A percentile compares a stretch with the other conserved stretches of the same genome.
Conservation (phyloP, 1,140 invertebrate genomes). For the Drosophila hydei region DNA sequence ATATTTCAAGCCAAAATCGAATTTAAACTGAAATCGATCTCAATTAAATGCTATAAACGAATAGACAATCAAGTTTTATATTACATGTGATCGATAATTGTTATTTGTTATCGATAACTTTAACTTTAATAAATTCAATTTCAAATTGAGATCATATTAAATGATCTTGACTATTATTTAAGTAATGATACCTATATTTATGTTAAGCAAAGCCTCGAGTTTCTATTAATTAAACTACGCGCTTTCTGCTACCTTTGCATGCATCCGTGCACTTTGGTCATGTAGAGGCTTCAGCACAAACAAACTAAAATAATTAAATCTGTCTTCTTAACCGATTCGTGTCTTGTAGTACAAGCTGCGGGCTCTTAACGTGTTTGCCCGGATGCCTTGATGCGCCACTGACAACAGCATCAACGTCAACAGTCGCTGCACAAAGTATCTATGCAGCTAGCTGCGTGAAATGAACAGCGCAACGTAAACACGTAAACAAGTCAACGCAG, state of each 20-base stretch:
- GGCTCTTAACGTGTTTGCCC: conserved; percentile 27
- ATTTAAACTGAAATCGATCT: too few relatives aligned
- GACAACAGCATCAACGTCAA: conserved; percentile 28
- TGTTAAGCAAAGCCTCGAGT: neutral
- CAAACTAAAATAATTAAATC: conserved; percentile 18
- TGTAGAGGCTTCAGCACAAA: neutral
- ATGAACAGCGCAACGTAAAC: conserved; percentile 34
- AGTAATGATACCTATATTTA: too few relatives aligned
- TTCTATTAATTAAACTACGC: neutral
- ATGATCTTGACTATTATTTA: too few relatives aligned
- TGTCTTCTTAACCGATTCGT: neutral
- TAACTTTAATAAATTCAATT: too few relatives aligned
- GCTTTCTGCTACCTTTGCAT: neutral
- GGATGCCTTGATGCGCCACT: conserved; percentile 39
- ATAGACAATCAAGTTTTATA: neutral
- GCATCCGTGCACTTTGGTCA: neutral
- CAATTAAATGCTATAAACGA: neutral
- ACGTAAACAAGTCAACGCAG: conserved; percentile 74
- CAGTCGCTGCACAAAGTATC: conserved; percentile 26
- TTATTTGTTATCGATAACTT: neutral
- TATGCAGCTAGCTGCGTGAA: conserved; percentile 19
- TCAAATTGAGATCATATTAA: too few relatives aligned
- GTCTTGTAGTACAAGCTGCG: conserved; percentile 4
- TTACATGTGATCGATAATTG: neutral
- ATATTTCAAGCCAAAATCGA: too few relatives aligned